Conservation (phyloP, 2,888 invertebrate genomes). For the Malachius bipustulatus region DNA sequence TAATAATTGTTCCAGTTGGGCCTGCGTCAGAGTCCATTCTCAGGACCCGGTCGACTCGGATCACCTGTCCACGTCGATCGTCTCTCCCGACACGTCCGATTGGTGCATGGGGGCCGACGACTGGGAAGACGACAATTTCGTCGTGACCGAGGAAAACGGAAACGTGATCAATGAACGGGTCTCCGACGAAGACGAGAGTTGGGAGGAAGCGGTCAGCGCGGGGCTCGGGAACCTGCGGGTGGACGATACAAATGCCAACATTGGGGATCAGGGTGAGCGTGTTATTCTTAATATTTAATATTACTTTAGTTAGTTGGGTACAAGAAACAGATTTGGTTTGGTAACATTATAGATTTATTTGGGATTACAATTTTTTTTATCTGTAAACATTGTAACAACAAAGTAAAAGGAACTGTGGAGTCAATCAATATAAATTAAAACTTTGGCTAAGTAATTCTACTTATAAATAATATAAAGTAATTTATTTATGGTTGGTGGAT, state of each 20-base stretch:
- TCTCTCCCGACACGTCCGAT: conserved; percentile 29
- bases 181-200: conserved; percentile 36
- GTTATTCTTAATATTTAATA: too few relatives aligned
- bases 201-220: conserved; percentile 40
- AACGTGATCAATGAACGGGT: conserved; percentile 44
- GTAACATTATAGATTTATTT: not conserved
- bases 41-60: conserved; percentile 38
- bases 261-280: conserved; percentile 34
- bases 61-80: conserved; percentile 14
- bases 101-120: conserved; percentile 68
- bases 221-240: conserved; percentile 45
- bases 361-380: too few relatives aligned
- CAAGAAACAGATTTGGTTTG: not conserved
- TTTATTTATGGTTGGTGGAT: conserved; percentile 1
- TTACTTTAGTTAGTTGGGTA: not conserved
- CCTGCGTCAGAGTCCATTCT: conserved; percentile 61
- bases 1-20: conserved; percentile 47
- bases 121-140: conserved; percentile 28
- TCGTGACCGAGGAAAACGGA: conserved; percentile 55
- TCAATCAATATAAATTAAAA: too few relatives aligned
- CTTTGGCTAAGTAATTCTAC: too few relatives aligned
- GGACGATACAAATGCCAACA: conserved; percentile 45
- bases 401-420: too few relatives aligned
- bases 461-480: too few relatives aligned
- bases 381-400: too few relatives aligned